Percentiles rank a stretch among this genome's conserved stretches.
Evolutionary conservation across 1,140 invertebrate genomes (phyloP).

Genomic region (Eumaeus atala): DNA sequence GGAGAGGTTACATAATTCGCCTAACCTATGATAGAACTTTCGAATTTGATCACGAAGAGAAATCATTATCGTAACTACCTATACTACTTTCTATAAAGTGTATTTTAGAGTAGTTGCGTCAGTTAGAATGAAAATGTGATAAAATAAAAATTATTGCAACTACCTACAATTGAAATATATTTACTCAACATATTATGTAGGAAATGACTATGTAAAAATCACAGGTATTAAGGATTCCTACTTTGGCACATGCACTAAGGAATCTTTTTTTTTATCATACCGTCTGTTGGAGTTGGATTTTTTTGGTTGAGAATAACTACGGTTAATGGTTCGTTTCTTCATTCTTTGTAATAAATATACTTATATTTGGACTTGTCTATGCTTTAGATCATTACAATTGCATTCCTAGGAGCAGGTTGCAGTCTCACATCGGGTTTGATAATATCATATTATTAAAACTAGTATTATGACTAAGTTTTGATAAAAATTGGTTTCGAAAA

Average conservation of each 20-base stretch:
- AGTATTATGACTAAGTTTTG: not conserved
- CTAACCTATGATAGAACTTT: constrained; percentile 72
- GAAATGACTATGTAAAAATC: constrained; percentile 53
- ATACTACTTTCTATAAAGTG: constrained; percentile 65
- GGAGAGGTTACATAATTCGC: constrained; percentile 63
- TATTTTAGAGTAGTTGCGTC: constrained; percentile 55
- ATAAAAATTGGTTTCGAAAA: not conserved
- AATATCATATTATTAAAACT: constrained; percentile 6
- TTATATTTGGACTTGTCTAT: not conserved
- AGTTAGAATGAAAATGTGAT: constrained; percentile 54
- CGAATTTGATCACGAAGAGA: constrained; percentile 71
- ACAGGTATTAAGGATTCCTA: constrained; percentile 48
- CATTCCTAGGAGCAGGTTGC: constrained; percentile 9
- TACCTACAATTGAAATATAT: constrained; percentile 60
- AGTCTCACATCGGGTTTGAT: constrained; percentile 7
- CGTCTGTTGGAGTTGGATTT: not conserved
- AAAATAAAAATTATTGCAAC: constrained; percentile 61
- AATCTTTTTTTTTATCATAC: constrained; percentile 9
- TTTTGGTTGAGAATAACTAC: not conserved
- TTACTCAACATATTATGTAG: constrained; percentile 48
- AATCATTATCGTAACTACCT: constrained; percentile 71
- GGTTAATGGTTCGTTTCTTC: not conserved
- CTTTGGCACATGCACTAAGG: constrained; percentile 53
- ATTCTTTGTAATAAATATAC: not conserved
- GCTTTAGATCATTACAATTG: constrained; percentile 4